Evolutionary conservation across 2,797 vertebrate species (phyloP).

Genomic region (Pseudocheirus occidentalis): DNA sequence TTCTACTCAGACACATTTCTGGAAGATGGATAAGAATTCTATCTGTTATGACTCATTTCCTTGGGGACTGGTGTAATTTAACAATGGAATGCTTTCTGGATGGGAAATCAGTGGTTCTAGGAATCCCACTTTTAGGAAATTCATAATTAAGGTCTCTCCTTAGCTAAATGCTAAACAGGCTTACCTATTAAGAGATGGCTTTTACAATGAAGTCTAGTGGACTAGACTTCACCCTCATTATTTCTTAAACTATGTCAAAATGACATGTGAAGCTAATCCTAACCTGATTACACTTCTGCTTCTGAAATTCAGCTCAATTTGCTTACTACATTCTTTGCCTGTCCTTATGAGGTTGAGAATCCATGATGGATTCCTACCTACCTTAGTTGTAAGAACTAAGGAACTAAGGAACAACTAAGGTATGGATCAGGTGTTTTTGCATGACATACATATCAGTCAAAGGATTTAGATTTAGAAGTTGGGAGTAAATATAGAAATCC

Average conservation of each 20-base stretch:
- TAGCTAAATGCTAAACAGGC: constrained; percentile 13
- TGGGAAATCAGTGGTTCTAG: constrained; percentile 24
- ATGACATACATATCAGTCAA: background rate
- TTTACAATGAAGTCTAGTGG: constrained; percentile 7
- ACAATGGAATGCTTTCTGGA: background rate
- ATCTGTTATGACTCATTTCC: constrained; percentile 18
- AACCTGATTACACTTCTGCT: background rate
- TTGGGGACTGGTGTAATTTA: constrained; percentile 27
- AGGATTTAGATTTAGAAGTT: background rate
- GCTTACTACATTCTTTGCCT: background rate
- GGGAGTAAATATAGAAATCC: background rate
- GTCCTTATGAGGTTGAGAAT: background rate
- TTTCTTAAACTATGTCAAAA: constrained; percentile 35
- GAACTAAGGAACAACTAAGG: no score
- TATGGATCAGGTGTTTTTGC: background rate
- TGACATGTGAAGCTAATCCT: background rate
- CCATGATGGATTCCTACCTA: background rate
- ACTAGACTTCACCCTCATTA: constrained; percentile 12
- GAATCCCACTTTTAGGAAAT: constrained; percentile 41
- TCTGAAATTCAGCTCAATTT: background rate
- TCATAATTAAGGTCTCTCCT: constrained; percentile 3
- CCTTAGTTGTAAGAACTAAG: no score
- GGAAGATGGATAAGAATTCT: background rate
- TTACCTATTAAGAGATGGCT: constrained; percentile 24
- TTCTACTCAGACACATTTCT: background rate